Percentiles rank a stretch among this genome's conserved stretches.
These are phyloP conservation scores for Neogale vison DNA, from an alignment of 2,113 vertebrate genomes.

Conservation along the genomic window DNA sequence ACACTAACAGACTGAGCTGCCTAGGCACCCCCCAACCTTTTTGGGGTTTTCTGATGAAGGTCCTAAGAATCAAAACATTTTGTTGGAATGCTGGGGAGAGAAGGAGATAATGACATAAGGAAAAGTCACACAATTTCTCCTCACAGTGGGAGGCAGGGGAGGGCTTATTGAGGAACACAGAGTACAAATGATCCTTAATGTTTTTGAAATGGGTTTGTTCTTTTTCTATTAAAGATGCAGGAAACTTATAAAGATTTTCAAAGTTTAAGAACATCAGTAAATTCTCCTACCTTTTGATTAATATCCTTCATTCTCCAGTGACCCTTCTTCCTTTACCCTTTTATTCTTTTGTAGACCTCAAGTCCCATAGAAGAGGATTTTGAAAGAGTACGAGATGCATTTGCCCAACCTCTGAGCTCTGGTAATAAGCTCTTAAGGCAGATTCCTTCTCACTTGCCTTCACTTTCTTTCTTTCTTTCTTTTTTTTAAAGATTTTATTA, in stretches of 20 bases:
- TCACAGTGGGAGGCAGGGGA: not conserved
- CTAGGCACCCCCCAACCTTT: not conserved
- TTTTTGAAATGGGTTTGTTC: not conserved
- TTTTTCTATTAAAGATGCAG: not conserved
- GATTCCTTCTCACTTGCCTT: slow-evolving; percentile 16
- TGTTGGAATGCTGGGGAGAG: slow-evolving; percentile 1
- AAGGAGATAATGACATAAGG: not conserved
- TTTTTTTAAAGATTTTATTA: no score
- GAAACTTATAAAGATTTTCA: not conserved
- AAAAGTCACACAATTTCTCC: not conserved
- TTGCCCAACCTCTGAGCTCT: slow-evolving; percentile 22
- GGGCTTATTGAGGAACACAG: not conserved
- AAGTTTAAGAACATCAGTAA: slow-evolving; percentile 32
- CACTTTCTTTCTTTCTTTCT: no score
- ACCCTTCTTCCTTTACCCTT: slow-evolving; percentile 24
- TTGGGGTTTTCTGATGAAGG: slow-evolving; percentile 17
- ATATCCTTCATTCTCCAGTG: not conserved
- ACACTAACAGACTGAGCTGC: not conserved
- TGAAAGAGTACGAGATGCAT: slow-evolving; percentile 48
- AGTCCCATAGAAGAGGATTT: slow-evolving; percentile 60
- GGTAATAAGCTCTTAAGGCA: slow-evolving; percentile 33
- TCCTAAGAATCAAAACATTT: slow-evolving; percentile 28
- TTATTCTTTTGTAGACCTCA: slow-evolving; percentile 68
- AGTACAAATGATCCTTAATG: not conserved
- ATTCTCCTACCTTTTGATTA: not conserved